phyloP scores from a whole-genome alignment of 2,888 invertebrate species.

The Mantis religiosa region DNA sequence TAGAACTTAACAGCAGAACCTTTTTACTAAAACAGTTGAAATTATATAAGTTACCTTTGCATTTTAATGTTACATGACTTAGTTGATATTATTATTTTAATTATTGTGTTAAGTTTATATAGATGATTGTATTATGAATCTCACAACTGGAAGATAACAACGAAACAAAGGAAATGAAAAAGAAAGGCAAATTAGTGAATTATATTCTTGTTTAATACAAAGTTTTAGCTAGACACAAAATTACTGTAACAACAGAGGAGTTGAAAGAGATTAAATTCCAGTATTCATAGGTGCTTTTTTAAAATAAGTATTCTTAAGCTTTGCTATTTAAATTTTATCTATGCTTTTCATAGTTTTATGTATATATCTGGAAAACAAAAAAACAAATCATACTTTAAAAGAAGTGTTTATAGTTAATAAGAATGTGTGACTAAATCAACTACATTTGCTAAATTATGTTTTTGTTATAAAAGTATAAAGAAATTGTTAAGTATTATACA shows the following conservation, averaged over 20 bases:
- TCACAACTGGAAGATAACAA: not conserved
- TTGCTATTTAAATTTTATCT: not conserved
- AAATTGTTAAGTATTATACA: no score
- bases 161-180: not conserved
- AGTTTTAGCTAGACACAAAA: not conserved
- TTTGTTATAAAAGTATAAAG: not conserved
- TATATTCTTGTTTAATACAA: not conserved
- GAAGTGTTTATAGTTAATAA: not conserved
- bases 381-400: no score
- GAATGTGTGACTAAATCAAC: not conserved
- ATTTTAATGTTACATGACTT: not conserved
- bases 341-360: not conserved
- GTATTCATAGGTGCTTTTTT: not conserved
- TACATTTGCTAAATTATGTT: not conserved
- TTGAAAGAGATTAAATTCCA: not conserved
- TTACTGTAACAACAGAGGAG: not conserved
- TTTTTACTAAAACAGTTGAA: not conserved
- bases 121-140: not conserved
- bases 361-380: not conserved
- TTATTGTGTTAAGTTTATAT: not conserved
- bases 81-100: not conserved
- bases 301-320: not conserved
- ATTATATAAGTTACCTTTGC: not conserved
- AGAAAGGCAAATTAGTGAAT: not conserved
- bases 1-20: not conserved